phyloP scores from a whole-genome alignment of 2,888 invertebrate genomes.

The Clepsis dumicolana region DNA sequence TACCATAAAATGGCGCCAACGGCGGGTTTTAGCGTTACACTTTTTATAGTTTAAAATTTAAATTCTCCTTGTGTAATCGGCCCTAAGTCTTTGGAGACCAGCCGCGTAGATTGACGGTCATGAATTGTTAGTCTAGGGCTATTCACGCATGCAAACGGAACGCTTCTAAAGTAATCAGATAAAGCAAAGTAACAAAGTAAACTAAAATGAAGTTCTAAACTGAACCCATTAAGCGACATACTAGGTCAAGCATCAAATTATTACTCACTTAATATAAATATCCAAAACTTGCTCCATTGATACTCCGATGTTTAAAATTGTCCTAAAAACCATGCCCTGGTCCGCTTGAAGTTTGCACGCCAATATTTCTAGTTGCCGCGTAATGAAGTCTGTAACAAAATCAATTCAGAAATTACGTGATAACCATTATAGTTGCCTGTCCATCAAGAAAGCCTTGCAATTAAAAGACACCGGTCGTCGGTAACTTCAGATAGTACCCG shows the following conservation, averaged over 20 bases:
- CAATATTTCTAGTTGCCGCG: conserved; percentile 92
- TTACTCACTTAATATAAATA: conserved; percentile 91
- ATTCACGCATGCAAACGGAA: no score
- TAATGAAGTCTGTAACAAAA: conserved; percentile 89
- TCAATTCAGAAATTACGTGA: neutral
- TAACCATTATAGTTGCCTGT: neutral
- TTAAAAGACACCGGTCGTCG: no score
- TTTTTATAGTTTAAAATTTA: no score
- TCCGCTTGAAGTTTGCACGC: conserved; percentile 90
- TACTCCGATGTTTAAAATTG: conserved; percentile 91
- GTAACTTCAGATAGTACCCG: no score
- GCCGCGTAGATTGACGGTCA: no score
- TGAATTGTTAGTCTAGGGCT: no score
- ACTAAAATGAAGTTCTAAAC: no score
- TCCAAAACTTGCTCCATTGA: conserved; percentile 92
- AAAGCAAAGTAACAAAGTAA: neutral
- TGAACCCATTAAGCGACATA: neutral
- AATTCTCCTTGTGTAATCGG: no score
- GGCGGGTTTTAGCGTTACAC: no score
- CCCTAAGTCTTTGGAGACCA: no score
- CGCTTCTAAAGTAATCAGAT: neutral
- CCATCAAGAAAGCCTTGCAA: no score
- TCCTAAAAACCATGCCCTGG: conserved; percentile 91
- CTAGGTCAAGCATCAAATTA: neutral
- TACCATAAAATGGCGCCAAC: no score